These are phyloP conservation scores for Glaucopsyche alexis DNA, from an alignment of 2,888 invertebrate species.

Conservation along the genomic window DNA sequence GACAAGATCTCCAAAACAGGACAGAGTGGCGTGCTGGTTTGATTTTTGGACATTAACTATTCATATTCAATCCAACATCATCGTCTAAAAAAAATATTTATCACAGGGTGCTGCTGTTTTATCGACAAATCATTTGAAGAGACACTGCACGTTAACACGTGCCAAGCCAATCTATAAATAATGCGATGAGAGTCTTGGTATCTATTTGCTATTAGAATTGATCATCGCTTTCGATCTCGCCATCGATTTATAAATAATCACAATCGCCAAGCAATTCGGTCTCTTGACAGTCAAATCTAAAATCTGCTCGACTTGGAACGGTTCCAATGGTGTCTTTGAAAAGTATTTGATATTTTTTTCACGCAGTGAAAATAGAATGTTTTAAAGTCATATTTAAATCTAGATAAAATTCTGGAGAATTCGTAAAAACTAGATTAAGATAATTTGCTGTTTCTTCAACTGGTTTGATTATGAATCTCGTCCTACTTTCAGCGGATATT, in stretches of 20 bases:
- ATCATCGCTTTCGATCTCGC: background rate
- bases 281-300: constrained; percentile 25
- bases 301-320: constrained; percentile 30
- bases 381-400: constrained; percentile 11
- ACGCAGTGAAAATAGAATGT: constrained; percentile 24
- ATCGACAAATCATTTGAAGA: background rate
- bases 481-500: background rate
- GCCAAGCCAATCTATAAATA: constrained; percentile 9
- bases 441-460: background rate
- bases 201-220: background rate
- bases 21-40: background rate
- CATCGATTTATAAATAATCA: constrained; percentile 26
- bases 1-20: background rate
- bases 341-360: constrained; percentile 28
- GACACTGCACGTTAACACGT: background rate
- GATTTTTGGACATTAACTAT: background rate
- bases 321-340: constrained; percentile 18
- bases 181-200: background rate
- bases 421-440: background rate
- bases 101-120: background rate
- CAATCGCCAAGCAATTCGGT: constrained; percentile 23
- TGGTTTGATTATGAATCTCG: too few relatives aligned
- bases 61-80: background rate
- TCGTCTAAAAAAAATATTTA: background rate
- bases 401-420: background rate